These are phyloP conservation scores for Coregonus clupeaformis DNA, from an alignment of 2,113 vertebrate species.

Conservation along the genomic window DNA sequence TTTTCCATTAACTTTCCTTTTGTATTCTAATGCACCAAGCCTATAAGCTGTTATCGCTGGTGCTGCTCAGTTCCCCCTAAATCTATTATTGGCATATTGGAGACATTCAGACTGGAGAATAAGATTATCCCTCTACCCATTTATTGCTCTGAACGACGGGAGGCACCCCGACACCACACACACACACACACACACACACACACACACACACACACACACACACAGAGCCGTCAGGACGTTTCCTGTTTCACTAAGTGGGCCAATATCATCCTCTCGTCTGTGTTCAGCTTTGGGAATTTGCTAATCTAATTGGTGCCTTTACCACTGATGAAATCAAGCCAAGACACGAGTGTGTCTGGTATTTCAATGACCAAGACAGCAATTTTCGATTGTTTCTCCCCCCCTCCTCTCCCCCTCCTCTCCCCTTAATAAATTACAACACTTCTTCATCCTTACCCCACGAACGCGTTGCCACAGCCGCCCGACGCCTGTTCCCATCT, in stretches of 20 bases:
- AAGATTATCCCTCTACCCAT: constrained; percentile 2
- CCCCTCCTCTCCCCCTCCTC: background rate
- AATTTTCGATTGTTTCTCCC: constrained; percentile 43
- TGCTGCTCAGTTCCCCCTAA: background rate
- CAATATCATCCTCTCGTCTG: constrained; percentile 31
- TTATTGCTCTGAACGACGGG: background rate
- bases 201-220: background rate
- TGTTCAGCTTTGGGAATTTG: constrained; percentile 24
- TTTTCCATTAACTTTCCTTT: background rate
- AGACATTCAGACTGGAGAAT: background rate
- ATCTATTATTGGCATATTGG: constrained; percentile 5
- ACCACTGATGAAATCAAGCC: constrained; percentile 48
- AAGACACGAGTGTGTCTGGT: constrained; percentile 30
- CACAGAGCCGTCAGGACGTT: constrained; percentile 16
- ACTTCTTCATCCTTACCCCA: constrained; percentile 30
- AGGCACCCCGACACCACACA: background rate
- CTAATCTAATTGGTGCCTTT: constrained; percentile 42
- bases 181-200: background rate
- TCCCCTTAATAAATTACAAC: constrained; percentile 49
- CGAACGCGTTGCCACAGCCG: constrained; percentile 23
- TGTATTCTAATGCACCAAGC: background rate
- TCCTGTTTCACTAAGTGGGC: constrained; percentile 28
- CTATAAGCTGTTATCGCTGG: constrained; percentile 4
- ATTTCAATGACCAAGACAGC: constrained; percentile 48
- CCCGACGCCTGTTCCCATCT: constrained; percentile 44